phyloP scores from a whole-genome alignment of 2,888 invertebrate genomes.

The Dilophus febrilis region DNA sequence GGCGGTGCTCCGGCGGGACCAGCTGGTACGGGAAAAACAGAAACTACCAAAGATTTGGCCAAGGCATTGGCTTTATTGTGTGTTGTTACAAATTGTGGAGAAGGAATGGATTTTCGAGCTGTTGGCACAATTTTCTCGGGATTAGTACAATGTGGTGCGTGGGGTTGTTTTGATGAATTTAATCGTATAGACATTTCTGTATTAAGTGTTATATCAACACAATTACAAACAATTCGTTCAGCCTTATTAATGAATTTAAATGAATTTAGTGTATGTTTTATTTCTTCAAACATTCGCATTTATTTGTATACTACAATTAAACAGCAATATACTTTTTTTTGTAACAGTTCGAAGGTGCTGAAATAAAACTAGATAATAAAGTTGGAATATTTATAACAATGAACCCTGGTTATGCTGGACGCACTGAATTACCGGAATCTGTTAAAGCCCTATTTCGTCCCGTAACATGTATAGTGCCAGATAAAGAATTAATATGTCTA shows the following conservation, averaged over 20 bases:
- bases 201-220: constrained; percentile 81
- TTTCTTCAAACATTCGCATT: not conserved
- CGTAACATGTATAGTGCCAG: constrained; percentile 82
- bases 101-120: constrained; percentile 82
- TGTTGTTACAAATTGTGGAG: constrained; percentile 81
- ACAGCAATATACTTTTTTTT: constrained; percentile 1
- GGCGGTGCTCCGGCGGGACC: constrained; percentile 79
- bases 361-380: constrained; percentile 65
- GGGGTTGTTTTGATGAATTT: constrained; percentile 95
- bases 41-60: constrained; percentile 81
- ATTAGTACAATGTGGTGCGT: constrained; percentile 48
- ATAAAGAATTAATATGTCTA: constrained; percentile 79
- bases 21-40: constrained; percentile 51
- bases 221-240: constrained; percentile 74
- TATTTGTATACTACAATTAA: not conserved
- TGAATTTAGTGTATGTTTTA: constrained; percentile 46
- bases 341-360: constrained; percentile 61
- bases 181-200: constrained; percentile 86
- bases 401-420: constrained; percentile 87
- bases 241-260: constrained; percentile 59
- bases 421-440: constrained; percentile 81
- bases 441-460: constrained; percentile 84
- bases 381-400: constrained; percentile 90
- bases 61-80: constrained; percentile 72
- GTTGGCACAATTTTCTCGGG: constrained; percentile 55